phyloP scores from a whole-genome alignment of 2,797 vertebrate species.

The Sibirionetta formosa region DNA sequence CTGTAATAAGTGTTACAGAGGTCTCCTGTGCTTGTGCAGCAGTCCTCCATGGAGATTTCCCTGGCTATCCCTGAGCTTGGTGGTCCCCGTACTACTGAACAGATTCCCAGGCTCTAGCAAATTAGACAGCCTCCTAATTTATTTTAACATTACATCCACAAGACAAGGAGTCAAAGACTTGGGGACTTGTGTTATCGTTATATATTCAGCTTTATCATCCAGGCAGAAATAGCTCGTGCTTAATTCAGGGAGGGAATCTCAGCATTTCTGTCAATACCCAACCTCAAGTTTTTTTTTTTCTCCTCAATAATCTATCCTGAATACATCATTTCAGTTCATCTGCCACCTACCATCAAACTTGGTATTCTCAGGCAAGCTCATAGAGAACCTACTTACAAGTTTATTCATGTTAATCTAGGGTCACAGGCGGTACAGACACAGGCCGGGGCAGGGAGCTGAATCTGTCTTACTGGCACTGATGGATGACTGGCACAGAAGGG shows the following conservation, averaged over 20 bases:
- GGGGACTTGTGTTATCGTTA: background rate
- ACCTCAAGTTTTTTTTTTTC: background rate
- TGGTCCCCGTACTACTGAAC: background rate
- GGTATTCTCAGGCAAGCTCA: constrained; percentile 33
- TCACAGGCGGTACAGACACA: constrained; percentile 48
- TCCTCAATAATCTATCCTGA: background rate
- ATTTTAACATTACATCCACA: background rate
- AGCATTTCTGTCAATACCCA: background rate
- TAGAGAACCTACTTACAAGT: constrained; percentile 42
- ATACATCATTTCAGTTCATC: constrained; percentile 24
- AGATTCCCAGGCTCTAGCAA: background rate
- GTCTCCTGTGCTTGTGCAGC: background rate
- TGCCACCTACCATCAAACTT: constrained; percentile 13
- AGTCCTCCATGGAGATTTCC: background rate
- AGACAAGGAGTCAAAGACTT: background rate
- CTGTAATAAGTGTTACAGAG: background rate
- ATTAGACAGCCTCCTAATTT: background rate
- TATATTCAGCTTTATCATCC: background rate
- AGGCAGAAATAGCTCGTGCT: background rate
- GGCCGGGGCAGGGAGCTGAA: constrained; percentile 33
- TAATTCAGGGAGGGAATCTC: background rate
- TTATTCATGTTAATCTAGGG: constrained; percentile 62
- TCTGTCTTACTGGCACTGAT: constrained; percentile 66
- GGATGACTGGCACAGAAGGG: constrained; percentile 71
- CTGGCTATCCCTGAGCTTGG: background rate